Evolutionary conservation across 2,797 vertebrate species (phyloP).

Genomic region (Echiichthys vipera): DNA sequence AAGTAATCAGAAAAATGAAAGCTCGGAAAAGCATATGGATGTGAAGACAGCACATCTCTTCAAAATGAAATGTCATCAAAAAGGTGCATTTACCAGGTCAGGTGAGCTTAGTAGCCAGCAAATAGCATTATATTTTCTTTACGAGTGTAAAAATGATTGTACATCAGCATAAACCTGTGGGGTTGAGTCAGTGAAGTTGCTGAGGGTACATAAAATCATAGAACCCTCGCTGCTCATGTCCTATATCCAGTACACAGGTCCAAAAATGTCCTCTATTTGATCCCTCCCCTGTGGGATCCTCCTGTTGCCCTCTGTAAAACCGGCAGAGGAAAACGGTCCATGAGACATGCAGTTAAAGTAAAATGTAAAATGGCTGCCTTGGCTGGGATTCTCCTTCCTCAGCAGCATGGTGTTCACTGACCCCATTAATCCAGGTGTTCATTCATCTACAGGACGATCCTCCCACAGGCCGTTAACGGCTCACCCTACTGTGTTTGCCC

Average conservation of each 20-base stretch:
- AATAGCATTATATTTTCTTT: background rate
- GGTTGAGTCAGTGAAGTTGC: constrained; percentile 36
- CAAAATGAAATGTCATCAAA: background rate
- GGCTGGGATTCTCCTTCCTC: constrained; percentile 77
- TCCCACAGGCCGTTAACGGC: constrained; percentile 67
- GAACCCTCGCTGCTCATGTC: constrained; percentile 9
- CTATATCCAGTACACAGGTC: constrained; percentile 29
- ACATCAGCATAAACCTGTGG: constrained; percentile 14
- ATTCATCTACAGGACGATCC: constrained; percentile 78
- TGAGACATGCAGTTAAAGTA: constrained; percentile 73
- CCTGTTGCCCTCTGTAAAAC: constrained; percentile 60
- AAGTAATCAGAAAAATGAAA: constrained; percentile 31
- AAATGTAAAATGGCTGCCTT: constrained; percentile 77
- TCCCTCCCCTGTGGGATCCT: constrained; percentile 53
- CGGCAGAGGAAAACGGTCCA: constrained; percentile 68
- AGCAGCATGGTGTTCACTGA: constrained; percentile 78
- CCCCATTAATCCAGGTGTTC: constrained; percentile 83
- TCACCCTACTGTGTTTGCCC: constrained; percentile 64
- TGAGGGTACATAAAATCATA: constrained; percentile 36
- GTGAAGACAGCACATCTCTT: constrained; percentile 2
- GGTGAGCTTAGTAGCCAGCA: constrained; percentile 5
- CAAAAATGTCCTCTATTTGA: constrained; percentile 59
- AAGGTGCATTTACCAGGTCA: background rate
- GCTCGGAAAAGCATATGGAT: background rate
- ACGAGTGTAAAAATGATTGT: background rate